phyloP scores from a whole-genome alignment of 2,113 vertebrate genomes.

The Anser cygnoides region DNA sequence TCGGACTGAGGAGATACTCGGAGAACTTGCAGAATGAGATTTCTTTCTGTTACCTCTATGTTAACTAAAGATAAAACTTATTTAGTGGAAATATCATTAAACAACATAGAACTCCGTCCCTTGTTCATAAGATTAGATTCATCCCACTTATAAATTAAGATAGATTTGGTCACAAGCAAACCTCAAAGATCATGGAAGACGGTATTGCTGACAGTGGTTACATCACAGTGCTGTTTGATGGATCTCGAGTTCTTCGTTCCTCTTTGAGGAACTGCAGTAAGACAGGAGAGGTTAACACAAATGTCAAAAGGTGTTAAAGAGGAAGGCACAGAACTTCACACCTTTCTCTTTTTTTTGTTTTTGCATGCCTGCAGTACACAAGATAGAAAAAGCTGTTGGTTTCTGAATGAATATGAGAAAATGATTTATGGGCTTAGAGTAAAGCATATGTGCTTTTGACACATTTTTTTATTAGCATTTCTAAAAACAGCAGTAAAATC shows the following conservation, averaged over 20 bases:
- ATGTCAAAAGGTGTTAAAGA: neutral
- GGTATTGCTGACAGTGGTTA: neutral
- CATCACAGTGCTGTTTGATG: neutral
- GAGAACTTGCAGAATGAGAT: neutral
- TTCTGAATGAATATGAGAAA: constrained; percentile 30
- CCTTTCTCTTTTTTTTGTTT: neutral
- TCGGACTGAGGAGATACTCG: neutral
- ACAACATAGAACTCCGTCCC: neutral
- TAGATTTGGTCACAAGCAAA: neutral
- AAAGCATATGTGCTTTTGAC: neutral
- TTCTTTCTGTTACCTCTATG: neutral
- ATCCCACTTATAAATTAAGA: neutral
- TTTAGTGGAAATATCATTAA: neutral
- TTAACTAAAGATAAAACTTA: neutral
- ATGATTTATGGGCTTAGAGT: neutral
- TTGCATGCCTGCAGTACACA: neutral
- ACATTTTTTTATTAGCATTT: constrained; percentile 22
- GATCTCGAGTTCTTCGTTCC: neutral
- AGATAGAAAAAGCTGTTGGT: neutral
- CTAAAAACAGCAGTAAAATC: constrained; percentile 26
- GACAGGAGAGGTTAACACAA: neutral
- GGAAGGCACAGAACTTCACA: neutral
- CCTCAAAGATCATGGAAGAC: neutral
- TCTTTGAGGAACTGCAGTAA: neutral
- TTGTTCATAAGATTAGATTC: neutral